These are phyloP conservation scores for Gopherus flavomarginatus DNA, from an alignment of 2,113 vertebrate genomes.

Conservation along the genomic window DNA sequence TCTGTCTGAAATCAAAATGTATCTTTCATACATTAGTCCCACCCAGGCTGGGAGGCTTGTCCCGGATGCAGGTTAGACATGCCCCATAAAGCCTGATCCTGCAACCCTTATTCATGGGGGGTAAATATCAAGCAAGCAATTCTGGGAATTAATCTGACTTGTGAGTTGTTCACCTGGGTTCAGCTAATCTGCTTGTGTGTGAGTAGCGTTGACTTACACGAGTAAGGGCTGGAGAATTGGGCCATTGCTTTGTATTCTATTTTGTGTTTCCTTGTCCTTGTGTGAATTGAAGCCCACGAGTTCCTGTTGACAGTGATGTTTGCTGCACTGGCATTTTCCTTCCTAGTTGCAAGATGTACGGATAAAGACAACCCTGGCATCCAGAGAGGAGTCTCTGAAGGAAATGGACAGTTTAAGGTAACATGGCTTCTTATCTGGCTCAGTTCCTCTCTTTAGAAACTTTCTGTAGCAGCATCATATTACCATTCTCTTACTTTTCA, in stretches of 20 bases:
- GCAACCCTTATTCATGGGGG: neutral
- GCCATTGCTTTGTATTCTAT: neutral
- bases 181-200: neutral
- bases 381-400: constrained; percentile 80
- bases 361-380: constrained; percentile 79
- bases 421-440: neutral
- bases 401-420: constrained; percentile 83
- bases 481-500: neutral
- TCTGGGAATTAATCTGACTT: neutral
- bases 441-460: neutral
- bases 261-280: neutral
- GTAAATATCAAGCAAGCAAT: neutral
- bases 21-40: neutral
- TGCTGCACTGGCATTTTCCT: constrained; percentile 1
- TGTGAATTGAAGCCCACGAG: neutral
- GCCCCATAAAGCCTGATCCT: neutral
- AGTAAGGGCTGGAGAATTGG: neutral
- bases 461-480: neutral
- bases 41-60: neutral
- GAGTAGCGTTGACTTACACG: neutral
- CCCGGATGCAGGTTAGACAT: neutral
- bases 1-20: neutral
- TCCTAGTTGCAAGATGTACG: constrained; percentile 83
- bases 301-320: neutral
- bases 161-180: neutral